Base-by-base conservation (phyloP, 2,797 vertebrate genomes). In the Parotocinclus haroldoi region DNA sequence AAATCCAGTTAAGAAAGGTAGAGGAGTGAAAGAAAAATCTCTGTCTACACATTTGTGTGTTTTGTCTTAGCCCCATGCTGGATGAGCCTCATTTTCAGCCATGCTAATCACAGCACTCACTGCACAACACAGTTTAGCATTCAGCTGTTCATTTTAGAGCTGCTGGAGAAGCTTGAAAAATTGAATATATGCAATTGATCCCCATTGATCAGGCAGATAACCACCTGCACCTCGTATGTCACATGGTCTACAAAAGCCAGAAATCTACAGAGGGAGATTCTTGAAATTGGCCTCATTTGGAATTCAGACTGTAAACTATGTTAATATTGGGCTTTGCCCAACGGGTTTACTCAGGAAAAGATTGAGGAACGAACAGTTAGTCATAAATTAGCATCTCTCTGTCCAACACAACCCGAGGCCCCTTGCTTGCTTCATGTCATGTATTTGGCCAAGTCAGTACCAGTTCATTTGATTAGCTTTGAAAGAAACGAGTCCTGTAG, bases 1-100 rank as follows among this genome's bases (percentile, higher is more conserved):
- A 73, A 48, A 74, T 70, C 58, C 50, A 56, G 64, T 58, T 53
- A 27, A 27, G 27, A 70, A 40, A 60, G 65, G 46, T 71, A 59
- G 63, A 69, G 66, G 58, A 57, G 65, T 19, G 75, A 44, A 69
- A 75, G 60, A 70, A 45, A 74, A 62, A 72, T 65, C 17, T 76
- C 48, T 58, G 9, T 27, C 50, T 66, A 53, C 59, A 48, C 54
- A 50, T 49, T 39, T 68, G 52, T 46, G 55, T 72, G 58, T 58
- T 68, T 66, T 69, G 55, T 64, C 39, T 69, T 48, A 66, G 52
- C 50, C 48, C 18, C 27, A 52, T 48, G 14, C 69, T 55, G 63
- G 58, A 72, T 72, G 52, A 44, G 42, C 52, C 61, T 58, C 53
- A 59, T 56, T 72, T 37, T 19, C 58, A 44, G 58, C 14, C 63